phyloP scores from a whole-genome alignment of 2,113 vertebrate genomes.

The Eptesicus fuscus region DNA sequence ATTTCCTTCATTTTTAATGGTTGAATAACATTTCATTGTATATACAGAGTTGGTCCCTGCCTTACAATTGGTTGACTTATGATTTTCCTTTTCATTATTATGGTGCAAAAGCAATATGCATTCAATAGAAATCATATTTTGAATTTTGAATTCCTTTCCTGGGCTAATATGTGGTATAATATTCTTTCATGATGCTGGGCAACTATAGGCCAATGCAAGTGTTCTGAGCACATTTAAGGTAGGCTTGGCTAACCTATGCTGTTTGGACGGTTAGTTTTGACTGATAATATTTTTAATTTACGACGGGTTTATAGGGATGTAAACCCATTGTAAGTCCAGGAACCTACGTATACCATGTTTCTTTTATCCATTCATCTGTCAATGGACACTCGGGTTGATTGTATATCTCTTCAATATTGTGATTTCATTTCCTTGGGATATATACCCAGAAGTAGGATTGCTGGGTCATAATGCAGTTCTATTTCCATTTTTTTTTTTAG shows the following conservation, averaged over 20 bases:
- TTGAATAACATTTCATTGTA: not conserved
- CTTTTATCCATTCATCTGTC: not conserved
- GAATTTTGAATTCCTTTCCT: not conserved
- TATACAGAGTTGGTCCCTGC: not conserved
- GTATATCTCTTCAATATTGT: not conserved
- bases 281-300: not conserved
- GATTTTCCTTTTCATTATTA: not conserved
- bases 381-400: not conserved
- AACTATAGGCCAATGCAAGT: not conserved
- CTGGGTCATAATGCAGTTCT: not conserved
- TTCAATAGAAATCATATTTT: not conserved
- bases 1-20: not conserved
- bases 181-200: not conserved
- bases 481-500: not conserved
- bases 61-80: not conserved
- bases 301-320: not conserved
- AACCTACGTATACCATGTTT: not conserved
- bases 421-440: not conserved
- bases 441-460: not conserved
- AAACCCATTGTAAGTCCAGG: not conserved
- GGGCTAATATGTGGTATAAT: not conserved
- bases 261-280: not conserved
- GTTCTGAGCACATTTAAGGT: not conserved
- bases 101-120: not conserved
- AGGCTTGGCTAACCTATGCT: not conserved